phyloP scores from a whole-genome alignment of 2,888 invertebrate species.

The Cantharis nigra region DNA sequence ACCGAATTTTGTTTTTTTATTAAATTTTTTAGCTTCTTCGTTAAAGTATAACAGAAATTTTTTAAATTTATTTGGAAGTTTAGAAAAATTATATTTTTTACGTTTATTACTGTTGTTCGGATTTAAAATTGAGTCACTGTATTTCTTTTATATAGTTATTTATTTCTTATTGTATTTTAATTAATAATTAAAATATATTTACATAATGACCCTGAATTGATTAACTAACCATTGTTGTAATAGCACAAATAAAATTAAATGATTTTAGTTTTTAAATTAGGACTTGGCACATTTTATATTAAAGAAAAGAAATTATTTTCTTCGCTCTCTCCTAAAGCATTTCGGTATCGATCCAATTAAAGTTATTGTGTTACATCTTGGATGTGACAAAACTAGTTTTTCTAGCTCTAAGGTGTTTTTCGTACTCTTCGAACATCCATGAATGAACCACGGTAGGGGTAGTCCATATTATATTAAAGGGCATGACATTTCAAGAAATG shows the following conservation, averaged over 20 bases:
- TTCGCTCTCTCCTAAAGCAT: slow-evolving; percentile 20
- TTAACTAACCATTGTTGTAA: neutral
- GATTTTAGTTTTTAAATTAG: neutral
- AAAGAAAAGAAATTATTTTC: neutral
- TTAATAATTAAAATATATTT: neutral
- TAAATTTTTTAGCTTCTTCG: too few species aligned
- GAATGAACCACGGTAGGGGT: neutral
- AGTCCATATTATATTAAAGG: slow-evolving; percentile 22
- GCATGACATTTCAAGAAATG: slow-evolving; percentile 26
- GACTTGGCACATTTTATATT: neutral
- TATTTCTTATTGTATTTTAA: neutral
- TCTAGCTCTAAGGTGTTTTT: neutral
- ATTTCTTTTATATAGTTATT: neutral
- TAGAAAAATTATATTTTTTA: too few species aligned
- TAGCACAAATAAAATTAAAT: neutral
- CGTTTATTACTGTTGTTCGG: too few species aligned
- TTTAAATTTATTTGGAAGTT: too few species aligned
- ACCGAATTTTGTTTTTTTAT: too few species aligned
- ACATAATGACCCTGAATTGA: neutral
- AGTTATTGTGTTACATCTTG: slow-evolving; percentile 24
- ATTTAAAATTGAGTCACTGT: too few species aligned
- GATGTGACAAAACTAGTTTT: neutral
- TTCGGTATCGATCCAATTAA: slow-evolving; percentile 40
- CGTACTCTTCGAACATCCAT: neutral
- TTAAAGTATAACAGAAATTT: too few species aligned